Percentiles rank a stretch among this genome's conserved stretches.
Evolutionary conservation across 2,113 vertebrate genomes (phyloP).

Genomic region (Tympanuchus pallidicinctus): DNA sequence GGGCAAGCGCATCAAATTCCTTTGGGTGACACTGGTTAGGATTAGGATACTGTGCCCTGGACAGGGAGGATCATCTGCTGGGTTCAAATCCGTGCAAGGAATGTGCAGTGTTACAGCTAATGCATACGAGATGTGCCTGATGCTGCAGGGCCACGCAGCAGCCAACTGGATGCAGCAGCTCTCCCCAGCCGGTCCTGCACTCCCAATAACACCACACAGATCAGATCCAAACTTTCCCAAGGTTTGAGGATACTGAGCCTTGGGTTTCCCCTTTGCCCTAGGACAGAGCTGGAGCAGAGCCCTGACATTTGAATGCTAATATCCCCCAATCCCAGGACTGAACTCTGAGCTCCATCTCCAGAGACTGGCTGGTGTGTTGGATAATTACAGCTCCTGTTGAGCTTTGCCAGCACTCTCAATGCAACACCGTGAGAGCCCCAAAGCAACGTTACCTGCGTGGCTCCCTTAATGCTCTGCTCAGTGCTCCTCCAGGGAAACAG

Average conservation of each 20-base stretch:
- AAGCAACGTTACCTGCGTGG: neutral
- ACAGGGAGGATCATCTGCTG: neutral
- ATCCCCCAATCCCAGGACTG: neutral
- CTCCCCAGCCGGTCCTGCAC: neutral
- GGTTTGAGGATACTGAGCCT: neutral
- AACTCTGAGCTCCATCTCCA: conserved; percentile 14
- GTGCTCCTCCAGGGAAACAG: neutral
- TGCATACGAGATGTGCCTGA: neutral
- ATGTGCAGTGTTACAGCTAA: neutral
- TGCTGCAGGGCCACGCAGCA: accelerated
- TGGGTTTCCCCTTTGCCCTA: neutral
- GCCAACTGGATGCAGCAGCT: neutral
- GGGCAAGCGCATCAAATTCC: conserved; percentile 68
- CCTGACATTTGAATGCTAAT: neutral
- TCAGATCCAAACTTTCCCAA: neutral
- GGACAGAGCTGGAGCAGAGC: neutral
- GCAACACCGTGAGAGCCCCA: neutral
- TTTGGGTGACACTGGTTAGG: conserved; percentile 30
- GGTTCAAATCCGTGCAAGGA: neutral
- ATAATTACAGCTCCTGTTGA: neutral
- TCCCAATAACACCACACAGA: accelerated
- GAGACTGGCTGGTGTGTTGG: neutral
- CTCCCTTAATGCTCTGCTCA: neutral
- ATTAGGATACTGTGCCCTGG: neutral
- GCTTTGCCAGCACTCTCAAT: neutral